Evolutionary conservation across 1,140 invertebrate species (phyloP).

Genomic region (Agrilus planipennis): DNA sequence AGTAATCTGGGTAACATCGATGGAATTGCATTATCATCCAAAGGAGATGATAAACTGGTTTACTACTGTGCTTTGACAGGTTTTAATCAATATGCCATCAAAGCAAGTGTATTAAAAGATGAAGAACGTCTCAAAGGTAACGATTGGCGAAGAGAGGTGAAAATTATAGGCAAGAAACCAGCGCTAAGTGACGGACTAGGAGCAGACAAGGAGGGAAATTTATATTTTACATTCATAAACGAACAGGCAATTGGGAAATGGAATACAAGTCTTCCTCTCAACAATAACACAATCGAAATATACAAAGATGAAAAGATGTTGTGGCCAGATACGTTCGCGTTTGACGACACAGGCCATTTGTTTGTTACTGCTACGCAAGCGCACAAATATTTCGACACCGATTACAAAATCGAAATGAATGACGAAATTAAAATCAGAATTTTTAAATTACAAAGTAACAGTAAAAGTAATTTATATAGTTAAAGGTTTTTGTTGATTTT

Average conservation of each 20-base stretch:
- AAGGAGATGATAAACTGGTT: conserved; percentile 37
- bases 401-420: conserved; percentile 11
- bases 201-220: conserved; percentile 47
- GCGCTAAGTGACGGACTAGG: conserved; percentile 54
- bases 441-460: conserved; percentile 30
- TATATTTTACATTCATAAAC: conserved; percentile 50
- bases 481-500: no score
- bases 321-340: conserved; percentile 53
- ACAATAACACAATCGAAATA: conserved; percentile 42
- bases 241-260: conserved; percentile 50
- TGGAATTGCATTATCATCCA: conserved; percentile 51
- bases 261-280: conserved; percentile 39
- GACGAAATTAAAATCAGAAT: conserved; percentile 29
- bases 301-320: conserved; percentile 47
- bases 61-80: conserved; percentile 52
- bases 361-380: conserved; percentile 50
- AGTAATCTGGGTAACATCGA: conserved; percentile 42
- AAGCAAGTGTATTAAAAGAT: conserved; percentile 40
- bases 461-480: conserved; percentile 54
- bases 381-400: conserved; percentile 40
- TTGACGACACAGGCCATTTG: conserved; percentile 46
- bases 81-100: conserved; percentile 45
- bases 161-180: conserved; percentile 43
- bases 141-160: conserved; percentile 28
- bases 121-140: conserved; percentile 29